Conservation (phyloP, 2,113 vertebrate species). For the Coptodon bakossiorum region DNA sequence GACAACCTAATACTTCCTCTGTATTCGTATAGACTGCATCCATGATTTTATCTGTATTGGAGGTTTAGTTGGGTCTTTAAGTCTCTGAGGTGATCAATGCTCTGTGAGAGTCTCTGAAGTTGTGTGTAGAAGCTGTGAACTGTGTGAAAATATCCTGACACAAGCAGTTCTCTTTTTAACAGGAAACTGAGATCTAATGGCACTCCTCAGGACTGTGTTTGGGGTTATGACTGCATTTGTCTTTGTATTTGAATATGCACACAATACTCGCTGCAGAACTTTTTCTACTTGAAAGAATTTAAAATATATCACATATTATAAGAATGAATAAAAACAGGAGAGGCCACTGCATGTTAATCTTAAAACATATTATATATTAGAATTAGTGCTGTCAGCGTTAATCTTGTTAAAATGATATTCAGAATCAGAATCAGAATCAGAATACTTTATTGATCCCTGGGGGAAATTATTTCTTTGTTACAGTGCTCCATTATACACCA, state of each 20-base stretch:
- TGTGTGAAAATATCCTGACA: not conserved
- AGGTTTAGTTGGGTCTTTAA: not conserved
- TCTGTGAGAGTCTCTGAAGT: not conserved
- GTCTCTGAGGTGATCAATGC: not conserved
- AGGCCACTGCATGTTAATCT: too few relatives aligned
- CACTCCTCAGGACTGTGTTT: accelerated
- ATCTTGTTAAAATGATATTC: too few relatives aligned
- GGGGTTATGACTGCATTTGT: accelerated
- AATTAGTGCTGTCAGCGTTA: too few relatives aligned
- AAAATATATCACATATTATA: accelerated
- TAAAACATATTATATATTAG: too few relatives aligned
- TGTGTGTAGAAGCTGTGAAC: not conserved
- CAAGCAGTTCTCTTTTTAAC: not conserved
- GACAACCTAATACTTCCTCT: not conserved
- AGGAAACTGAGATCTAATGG: accelerated
- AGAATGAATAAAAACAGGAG: not conserved
- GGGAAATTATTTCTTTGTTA: too few relatives aligned
- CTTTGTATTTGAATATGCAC: not conserved
- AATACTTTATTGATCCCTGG: too few relatives aligned
- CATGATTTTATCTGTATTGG: not conserved
- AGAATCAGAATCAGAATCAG: too few relatives aligned
- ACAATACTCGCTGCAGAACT: not conserved
- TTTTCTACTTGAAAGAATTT: not conserved
- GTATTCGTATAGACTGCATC: accelerated
- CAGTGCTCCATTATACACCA: too few relatives aligned